These are phyloP conservation scores for Zingel zingel DNA, from an alignment of 2,113 vertebrate genomes.

Conservation along the genomic window DNA sequence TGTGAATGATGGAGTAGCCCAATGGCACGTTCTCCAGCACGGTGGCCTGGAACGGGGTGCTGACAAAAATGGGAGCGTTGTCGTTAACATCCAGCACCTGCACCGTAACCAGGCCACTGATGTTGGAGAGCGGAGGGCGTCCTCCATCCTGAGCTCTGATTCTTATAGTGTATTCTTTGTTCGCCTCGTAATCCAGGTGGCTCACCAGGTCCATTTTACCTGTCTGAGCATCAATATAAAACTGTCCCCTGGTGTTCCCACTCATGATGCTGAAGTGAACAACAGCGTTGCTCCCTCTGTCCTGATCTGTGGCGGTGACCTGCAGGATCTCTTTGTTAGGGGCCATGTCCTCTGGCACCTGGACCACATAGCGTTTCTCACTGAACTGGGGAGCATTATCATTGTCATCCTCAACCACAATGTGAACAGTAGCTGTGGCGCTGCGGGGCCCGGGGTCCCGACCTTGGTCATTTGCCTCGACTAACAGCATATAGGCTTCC, in stretches of 20 bases:
- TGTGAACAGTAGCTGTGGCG: constrained; percentile 89
- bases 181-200: constrained; percentile 93
- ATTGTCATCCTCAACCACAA: constrained; percentile 95
- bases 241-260: constrained; percentile 94
- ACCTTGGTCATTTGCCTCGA: constrained; percentile 94
- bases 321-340: constrained; percentile 89
- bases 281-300: constrained; percentile 91
- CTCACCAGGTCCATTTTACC: constrained; percentile 92
- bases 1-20: constrained; percentile 94
- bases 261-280: constrained; percentile 99
- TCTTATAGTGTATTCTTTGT: constrained; percentile 92
- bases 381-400: constrained; percentile 96
- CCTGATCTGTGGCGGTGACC: constrained; percentile 91
- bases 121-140: constrained; percentile 93
- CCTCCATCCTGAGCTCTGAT: constrained; percentile 95
- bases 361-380: constrained; percentile 92
- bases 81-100: constrained; percentile 96
- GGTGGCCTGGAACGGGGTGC: constrained; percentile 94
- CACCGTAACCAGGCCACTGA: constrained; percentile 92
- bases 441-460: constrained; percentile 91
- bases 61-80: constrained; percentile 96
- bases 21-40: constrained; percentile 94
- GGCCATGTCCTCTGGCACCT: constrained; percentile 90
- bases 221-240: constrained; percentile 95
- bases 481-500: constrained; percentile 89